Evolutionary conservation across 2,113 vertebrate genomes (phyloP), one percentile per base, ranked within the genome.

Genomic region (Neotragus moschatus): DNA sequence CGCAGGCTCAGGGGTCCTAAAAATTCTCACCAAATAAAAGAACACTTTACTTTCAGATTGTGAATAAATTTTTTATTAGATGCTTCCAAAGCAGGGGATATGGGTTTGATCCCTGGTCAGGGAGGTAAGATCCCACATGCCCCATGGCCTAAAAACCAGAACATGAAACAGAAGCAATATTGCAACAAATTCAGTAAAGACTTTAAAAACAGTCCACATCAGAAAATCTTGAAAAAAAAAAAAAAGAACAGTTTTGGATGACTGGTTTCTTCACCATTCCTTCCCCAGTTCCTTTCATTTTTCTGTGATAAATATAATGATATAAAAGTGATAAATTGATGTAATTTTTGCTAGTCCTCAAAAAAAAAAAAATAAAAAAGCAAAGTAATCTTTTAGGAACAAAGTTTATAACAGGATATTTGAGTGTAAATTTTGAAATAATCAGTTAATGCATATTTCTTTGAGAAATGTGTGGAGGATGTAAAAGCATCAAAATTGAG

Each of bases 71-170:
- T 70, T 70, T 70, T 36, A 70, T 36, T 70, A 23, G n/a, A 36
- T 0, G 2, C 9, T 36, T 73, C 21, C 0, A 0, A 25, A 73
- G 21, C 70, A 73, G 21, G 70, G 6, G 36, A n/a, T 25, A 23
- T 25, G 21, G 21, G 70, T 43, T 73, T 39, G 70, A 73, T 13
- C 70, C 36, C 70, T 73, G 70, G 70, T 73, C 36, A 73, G 11
- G 11, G n/a, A 73, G 66, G 19, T 70, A 12, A 36, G n/a, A 39
- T 43, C 70, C 36, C 21, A 73, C 21, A 73, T 26, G 70, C 70
- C 70, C 3, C 36, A 39, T 43, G 70, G 70, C 36, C 70, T 39
- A 73, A 43, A 73, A 73, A 25, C 21, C 36, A 73, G 21, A 43
- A 26, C 36, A 43, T 73, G 43, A 73, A 73, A 43, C 12, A 39